Evolutionary conservation across 2,888 invertebrate genomes (phyloP).

Genomic region (Synergus itoensis): DNA sequence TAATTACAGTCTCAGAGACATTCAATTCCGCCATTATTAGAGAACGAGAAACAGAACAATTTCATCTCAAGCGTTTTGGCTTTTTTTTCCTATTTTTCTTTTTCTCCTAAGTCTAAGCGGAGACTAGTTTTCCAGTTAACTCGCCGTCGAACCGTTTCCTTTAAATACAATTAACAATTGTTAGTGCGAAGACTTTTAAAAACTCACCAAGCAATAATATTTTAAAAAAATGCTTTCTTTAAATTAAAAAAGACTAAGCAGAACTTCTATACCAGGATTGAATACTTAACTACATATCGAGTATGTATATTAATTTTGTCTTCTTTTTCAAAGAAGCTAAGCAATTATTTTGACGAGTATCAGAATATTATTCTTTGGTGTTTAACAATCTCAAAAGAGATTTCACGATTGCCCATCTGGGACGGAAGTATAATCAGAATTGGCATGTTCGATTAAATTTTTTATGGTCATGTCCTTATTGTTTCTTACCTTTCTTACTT

Average conservation of each 20-base stretch:
- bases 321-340: neutral
- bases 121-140: conserved; percentile 21
- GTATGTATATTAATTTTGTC: conserved; percentile 6
- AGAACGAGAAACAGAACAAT: conserved; percentile 6
- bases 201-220: neutral
- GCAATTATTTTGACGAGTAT: neutral
- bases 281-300: neutral
- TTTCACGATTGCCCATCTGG: conserved; percentile 60
- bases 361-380: conserved; percentile 21
- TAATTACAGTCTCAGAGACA: conserved; percentile 8
- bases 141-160: conserved; percentile 4
- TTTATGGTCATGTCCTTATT: neutral
- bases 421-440: conserved; percentile 61
- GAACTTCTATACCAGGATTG: neutral
- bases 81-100: neutral
- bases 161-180: neutral
- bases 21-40: neutral
- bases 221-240: neutral
- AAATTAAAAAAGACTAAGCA: neutral
- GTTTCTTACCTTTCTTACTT: neutral
- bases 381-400: conserved; percentile 28
- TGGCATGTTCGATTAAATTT: conserved; percentile 4
- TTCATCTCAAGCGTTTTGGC: neutral
- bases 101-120: conserved; percentile 11
- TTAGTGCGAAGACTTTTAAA: neutral